phyloP scores from a whole-genome alignment of 2,113 vertebrate species.

The Pygathrix nemaeus region DNA sequence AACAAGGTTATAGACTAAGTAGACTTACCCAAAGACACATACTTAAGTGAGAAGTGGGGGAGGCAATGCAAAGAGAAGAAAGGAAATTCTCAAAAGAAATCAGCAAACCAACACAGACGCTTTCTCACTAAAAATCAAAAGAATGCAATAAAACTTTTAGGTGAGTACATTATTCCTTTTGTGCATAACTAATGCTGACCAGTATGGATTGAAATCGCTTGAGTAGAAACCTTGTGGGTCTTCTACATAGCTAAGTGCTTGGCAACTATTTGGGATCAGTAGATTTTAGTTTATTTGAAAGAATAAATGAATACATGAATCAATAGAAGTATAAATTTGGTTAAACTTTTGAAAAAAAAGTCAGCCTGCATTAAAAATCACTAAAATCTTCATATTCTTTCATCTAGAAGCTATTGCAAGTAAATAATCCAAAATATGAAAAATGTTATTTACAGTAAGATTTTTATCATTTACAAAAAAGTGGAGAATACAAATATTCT shows the following conservation, averaged over 20 bases:
- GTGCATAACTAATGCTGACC: neutral
- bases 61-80: neutral
- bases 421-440: neutral
- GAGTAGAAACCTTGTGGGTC: neutral
- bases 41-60: neutral
- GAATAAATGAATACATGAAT: neutral
- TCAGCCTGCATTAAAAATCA: neutral
- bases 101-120: neutral
- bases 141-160: neutral
- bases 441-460: neutral
- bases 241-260: neutral
- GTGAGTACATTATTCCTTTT: neutral
- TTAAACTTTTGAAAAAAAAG: conserved; percentile 1
- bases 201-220: neutral
- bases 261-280: neutral
- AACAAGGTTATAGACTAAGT: neutral
- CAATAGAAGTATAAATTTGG: neutral
- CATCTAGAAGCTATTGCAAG: neutral
- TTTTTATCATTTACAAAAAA: conserved; percentile 14
- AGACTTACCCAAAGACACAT: neutral
- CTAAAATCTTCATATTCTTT: neutral
- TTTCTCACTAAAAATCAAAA: conserved; percentile 10
- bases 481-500: neutral
- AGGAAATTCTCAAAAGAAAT: conserved; percentile 19
- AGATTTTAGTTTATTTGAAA: conserved; percentile 25